phyloP scores from a whole-genome alignment of 2,888 invertebrate species.

The Diarsia rubi region DNA sequence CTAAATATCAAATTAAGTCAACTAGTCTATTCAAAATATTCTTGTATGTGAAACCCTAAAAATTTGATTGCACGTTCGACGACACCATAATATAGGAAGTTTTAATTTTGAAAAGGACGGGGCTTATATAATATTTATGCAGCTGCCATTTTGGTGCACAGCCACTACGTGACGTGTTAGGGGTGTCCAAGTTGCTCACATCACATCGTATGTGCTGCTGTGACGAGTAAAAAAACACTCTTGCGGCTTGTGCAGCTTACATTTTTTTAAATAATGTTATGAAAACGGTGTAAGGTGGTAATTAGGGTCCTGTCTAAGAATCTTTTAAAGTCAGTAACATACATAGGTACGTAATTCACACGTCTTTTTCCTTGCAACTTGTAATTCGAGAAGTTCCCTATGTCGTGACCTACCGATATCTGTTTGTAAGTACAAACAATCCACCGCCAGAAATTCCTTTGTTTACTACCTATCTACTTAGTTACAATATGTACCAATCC shows the following conservation, averaged over 20 bases:
- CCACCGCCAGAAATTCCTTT: constrained; percentile 31
- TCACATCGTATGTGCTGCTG: not conserved
- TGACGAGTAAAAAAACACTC: constrained; percentile 5
- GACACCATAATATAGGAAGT: not conserved
- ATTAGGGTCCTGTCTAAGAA: not conserved
- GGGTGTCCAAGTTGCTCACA: not conserved
- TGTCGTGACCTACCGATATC: constrained; percentile 9
- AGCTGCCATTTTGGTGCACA: not conserved
- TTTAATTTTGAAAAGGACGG: constrained; percentile 7
- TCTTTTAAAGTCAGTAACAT: not conserved
- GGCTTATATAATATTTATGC: too few species aligned
- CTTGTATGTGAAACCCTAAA: not conserved
- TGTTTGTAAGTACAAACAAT: constrained; percentile 28
- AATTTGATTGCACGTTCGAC: not conserved
- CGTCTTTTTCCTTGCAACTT: not conserved
- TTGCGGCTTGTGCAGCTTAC: constrained; percentile 1
- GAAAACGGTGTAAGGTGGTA: not conserved
- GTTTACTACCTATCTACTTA: constrained; percentile 55
- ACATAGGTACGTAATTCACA: not conserved
- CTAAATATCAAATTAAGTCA: too few species aligned
- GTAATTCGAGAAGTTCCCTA: not conserved
- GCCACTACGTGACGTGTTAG: constrained; percentile 1
- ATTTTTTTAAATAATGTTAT: not conserved
- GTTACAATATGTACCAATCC: constrained; percentile 43
- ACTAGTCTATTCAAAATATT: not conserved